Evolutionary conservation across 2,888 invertebrate species (phyloP).

Genomic region (Plagiodera versicolora): DNA sequence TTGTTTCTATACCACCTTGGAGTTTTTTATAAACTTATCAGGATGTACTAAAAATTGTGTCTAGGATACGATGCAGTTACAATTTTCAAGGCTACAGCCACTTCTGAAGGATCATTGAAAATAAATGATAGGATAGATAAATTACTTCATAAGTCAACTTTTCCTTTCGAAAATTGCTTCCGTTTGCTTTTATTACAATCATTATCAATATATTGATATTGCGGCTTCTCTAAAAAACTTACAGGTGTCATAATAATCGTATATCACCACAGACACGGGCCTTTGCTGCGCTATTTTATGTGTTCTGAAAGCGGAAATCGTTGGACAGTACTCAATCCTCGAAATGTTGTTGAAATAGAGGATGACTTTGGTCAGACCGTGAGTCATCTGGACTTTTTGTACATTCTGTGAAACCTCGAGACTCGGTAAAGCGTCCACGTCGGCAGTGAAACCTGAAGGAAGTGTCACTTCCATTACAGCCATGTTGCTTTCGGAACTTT

Average conservation of each 20-base stretch:
- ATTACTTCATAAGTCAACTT: too few species aligned
- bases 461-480: slow-evolving; percentile 87
- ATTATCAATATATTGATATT: too few species aligned
- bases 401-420: slow-evolving; percentile 61
- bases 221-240: slow-evolving; percentile 58
- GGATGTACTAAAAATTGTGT: too few species aligned
- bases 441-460: slow-evolving; percentile 89
- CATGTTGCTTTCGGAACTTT: slow-evolving; percentile 79
- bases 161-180: too few species aligned
- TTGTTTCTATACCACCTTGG: too few species aligned
- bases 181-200: too few species aligned
- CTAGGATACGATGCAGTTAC: too few species aligned
- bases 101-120: too few species aligned
- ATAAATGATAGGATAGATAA: too few species aligned
- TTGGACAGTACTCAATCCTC: slow-evolving; percentile 72
- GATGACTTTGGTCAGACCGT: slow-evolving; percentile 66
- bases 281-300: slow-evolving; percentile 85
- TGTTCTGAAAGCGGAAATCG: slow-evolving; percentile 79
- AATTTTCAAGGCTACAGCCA: too few species aligned
- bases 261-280: slow-evolving; percentile 80
- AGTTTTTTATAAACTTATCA: too few species aligned
- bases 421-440: slow-evolving; percentile 71
- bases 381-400: slow-evolving; percentile 69
- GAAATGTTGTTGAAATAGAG: slow-evolving; percentile 73
- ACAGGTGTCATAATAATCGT: slow-evolving; percentile 93